Percentiles rank a stretch among this genome's conserved stretches.
Conservation (phyloP, 2,113 vertebrate species). For the Perca fluviatilis region DNA sequence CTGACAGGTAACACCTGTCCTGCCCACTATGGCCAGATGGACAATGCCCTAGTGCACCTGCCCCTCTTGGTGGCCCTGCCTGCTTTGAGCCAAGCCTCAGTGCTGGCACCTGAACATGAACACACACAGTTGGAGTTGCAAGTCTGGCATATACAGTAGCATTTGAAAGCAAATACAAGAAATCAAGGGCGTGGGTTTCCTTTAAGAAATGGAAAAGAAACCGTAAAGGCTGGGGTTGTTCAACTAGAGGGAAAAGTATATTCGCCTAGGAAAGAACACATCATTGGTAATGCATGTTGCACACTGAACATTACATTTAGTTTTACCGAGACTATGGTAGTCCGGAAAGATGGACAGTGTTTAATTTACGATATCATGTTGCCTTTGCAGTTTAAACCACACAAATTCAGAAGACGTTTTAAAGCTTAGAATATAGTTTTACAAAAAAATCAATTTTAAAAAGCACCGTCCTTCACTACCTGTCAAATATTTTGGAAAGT, state of each 20-base stretch:
- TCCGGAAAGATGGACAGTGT: neutral
- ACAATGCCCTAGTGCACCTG: constrained; percentile 62
- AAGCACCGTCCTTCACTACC: neutral
- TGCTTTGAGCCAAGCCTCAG: constrained; percentile 55
- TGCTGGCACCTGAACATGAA: constrained; percentile 51
- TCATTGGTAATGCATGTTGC: neutral
- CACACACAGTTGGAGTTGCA: constrained; percentile 40
- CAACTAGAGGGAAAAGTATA: neutral
- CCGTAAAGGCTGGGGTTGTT: no score
- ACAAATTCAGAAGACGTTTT: neutral
- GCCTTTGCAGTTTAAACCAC: neutral
- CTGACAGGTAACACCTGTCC: constrained; percentile 76
- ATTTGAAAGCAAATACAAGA: neutral
- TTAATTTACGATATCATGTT: neutral
- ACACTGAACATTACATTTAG: neutral
- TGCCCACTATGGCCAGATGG: constrained; percentile 71
- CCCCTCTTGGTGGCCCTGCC: constrained; percentile 51
- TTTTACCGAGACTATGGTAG: neutral
- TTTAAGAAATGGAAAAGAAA: neutral
- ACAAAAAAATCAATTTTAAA: neutral
- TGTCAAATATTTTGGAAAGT: neutral
- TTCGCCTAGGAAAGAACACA: neutral
- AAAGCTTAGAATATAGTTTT: neutral
- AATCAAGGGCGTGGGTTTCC: neutral
- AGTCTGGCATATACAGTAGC: neutral